phyloP scores from a whole-genome alignment of 2,888 invertebrate species.

The Drosophila dives region DNA sequence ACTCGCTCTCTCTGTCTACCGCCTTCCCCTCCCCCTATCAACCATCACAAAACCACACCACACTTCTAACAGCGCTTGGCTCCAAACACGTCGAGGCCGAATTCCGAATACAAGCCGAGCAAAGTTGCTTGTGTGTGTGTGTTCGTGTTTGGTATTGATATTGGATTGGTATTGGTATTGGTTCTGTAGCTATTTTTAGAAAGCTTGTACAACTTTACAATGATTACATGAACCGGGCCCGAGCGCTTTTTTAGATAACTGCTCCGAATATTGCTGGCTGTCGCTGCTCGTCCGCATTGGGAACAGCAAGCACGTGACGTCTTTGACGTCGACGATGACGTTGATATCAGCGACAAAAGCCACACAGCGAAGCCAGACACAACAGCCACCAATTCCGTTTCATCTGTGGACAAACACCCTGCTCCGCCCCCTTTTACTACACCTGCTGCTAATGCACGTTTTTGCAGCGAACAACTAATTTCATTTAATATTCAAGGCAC shows the following conservation, averaged over 20 bases:
- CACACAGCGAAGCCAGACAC: conserved; percentile 27
- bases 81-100: conserved; percentile 35
- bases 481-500: conserved; percentile 52
- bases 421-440: neutral
- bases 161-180: conserved; percentile 12
- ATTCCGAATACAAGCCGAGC: conserved; percentile 33
- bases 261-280: conserved; percentile 27
- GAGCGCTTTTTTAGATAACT: conserved; percentile 60
- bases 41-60: neutral
- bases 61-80: conserved; percentile 18
- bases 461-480: conserved; percentile 62
- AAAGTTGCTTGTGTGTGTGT: conserved; percentile 10
- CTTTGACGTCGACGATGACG: conserved; percentile 20
- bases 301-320: conserved; percentile 58
- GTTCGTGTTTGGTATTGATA: conserved; percentile 8
- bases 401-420: neutral
- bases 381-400: conserved; percentile 50
- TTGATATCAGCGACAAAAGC: conserved; percentile 32
- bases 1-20: neutral
- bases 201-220: conserved; percentile 67
- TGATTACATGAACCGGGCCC: conserved; percentile 63
- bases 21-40: neutral
- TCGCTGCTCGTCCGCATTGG: conserved; percentile 13
- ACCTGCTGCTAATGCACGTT: conserved; percentile 42
- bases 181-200: conserved; percentile 57